Conservation (phyloP, 1,140 invertebrate genomes). For the Drosophila ohnishii region DNA sequence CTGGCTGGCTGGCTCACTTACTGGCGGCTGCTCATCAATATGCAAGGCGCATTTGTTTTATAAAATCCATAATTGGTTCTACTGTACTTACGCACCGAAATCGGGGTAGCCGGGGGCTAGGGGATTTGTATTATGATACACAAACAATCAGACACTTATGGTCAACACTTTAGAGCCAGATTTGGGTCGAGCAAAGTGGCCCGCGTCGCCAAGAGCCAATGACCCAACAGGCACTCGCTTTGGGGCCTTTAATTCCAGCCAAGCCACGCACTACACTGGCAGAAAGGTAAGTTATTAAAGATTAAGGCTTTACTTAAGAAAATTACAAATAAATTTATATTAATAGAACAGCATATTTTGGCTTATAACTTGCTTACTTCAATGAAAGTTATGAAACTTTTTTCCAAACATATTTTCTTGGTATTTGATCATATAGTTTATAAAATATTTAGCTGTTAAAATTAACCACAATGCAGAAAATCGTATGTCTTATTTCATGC, state of each 20-base stretch:
- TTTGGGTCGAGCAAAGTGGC: constrained; percentile 67
- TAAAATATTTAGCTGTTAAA: not conserved
- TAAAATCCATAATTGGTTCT: constrained; percentile 83
- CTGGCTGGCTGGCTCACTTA: not conserved
- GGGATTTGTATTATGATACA: constrained; percentile 77
- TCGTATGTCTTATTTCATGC: no score
- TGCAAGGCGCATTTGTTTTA: constrained; percentile 81
- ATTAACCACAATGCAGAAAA: no score
- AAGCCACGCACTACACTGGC: not conserved
- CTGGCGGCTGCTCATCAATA: constrained; percentile 59
- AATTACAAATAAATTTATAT: not conserved
- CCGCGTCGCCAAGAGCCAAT: constrained; percentile 67
- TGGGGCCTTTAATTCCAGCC: constrained; percentile 46
- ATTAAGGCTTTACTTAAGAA: not conserved
- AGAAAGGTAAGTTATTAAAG: not conserved
- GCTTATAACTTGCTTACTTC: no score
- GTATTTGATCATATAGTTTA: not conserved
- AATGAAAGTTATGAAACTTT: not conserved
- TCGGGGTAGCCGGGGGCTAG: constrained; percentile 29
- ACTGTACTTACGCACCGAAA: constrained; percentile 80
- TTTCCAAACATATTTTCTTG: not conserved
- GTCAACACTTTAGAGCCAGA: constrained; percentile 82
- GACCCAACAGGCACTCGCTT: constrained; percentile 64
- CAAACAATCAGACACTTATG: constrained; percentile 82
- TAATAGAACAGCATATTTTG: no score